Conservation (phyloP, 1,140 invertebrate genomes). For the Pachypsylla venusta region DNA sequence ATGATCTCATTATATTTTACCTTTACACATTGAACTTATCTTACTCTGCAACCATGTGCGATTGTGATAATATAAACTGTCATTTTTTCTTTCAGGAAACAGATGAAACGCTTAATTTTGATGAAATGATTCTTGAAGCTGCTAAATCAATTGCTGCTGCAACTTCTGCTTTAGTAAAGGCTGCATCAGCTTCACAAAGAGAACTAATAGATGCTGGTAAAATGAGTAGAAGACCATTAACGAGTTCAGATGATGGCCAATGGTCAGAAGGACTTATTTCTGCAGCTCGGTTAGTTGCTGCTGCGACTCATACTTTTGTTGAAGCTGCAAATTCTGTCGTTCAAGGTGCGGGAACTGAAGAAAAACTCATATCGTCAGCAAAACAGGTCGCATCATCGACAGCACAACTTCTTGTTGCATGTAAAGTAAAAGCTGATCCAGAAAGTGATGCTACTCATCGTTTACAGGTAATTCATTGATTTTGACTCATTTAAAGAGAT, state of each 20-base stretch:
- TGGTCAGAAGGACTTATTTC: slow-evolving; percentile 98
- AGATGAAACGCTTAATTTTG: slow-evolving; percentile 89
- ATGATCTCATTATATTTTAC: too few species aligned
- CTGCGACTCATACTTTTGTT: slow-evolving; percentile 91
- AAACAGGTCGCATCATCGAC: slow-evolving; percentile 96
- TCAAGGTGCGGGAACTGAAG: slow-evolving; percentile 85
- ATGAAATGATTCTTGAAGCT: slow-evolving; percentile 97
- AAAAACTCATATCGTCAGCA: slow-evolving; percentile 89
- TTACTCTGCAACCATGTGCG: too few species aligned
- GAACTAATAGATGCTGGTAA: slow-evolving; percentile 73
- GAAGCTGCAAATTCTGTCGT: slow-evolving; percentile 95
- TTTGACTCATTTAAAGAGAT: too few species aligned
- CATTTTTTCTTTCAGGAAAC: slow-evolving; percentile 49
- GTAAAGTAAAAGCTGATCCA: slow-evolving; percentile 94
- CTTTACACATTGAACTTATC: too few species aligned
- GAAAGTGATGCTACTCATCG: slow-evolving; percentile 83
- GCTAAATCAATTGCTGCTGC: slow-evolving; percentile 95
- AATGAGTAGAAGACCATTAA: slow-evolving; percentile 53
- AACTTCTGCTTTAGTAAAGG: slow-evolving; percentile 88
- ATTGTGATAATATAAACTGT: too few species aligned
- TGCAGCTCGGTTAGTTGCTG: slow-evolving; percentile 86
- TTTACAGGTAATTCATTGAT: slow-evolving; percentile 44
- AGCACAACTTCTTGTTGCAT: slow-evolving; percentile 90
- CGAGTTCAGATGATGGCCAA: slow-evolving; percentile 87
- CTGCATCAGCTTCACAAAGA: slow-evolving; percentile 86